Base-by-base conservation (phyloP, 2,113 vertebrate species). In the Sebastes fasciatus region DNA sequence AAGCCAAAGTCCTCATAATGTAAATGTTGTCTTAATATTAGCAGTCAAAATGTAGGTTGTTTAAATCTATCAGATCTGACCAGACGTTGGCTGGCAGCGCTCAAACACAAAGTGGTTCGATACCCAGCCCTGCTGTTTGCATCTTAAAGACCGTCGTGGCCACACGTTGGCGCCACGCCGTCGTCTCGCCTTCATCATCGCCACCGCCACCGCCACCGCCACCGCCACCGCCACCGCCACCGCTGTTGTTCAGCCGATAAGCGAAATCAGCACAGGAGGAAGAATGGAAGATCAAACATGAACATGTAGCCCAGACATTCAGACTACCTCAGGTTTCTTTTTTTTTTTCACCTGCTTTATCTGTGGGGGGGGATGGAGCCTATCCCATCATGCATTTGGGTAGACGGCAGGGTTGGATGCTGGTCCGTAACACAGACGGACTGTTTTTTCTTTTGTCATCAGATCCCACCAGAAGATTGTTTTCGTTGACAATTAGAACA, bases 281-380 rank as follows among this genome's bases (percentile, higher is more conserved):
- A n/a, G 40, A 65, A 43, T 6, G 6, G 48, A 49, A 73, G 52
- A 43, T 79, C 57, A 5, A 13, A 66, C 63, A 46, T 42, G 23
- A 81, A 82, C 71, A 57, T 76, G 89, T 84, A 88, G 87, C 84
- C 74, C 67, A 51, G 26, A 79, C 86, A 65, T 77, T 83, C 90
- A 90, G 80, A 79, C 90, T 91, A 93, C 90, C 91, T 93, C 91
- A 88, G 83, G 82, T 63, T 87, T 46, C 43, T 26, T 26, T n/a
- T 55, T 19, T 52, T 34, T 49, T 62, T 51, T 6, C 62, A 57
- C 67, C 54, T 54, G 48, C 23, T 10, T 40, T 26, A 13, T 60
- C n/a, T 12, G 23, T 42, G 23, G 4, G 21, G 6, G 49, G 2
- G 40, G n/a, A 6, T 17, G 23, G 21, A 52, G 19, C 48, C 14